Conservation (phyloP, 35 echinoderm and acorn worm species). For the Stichopus chloronotus region DNA sequence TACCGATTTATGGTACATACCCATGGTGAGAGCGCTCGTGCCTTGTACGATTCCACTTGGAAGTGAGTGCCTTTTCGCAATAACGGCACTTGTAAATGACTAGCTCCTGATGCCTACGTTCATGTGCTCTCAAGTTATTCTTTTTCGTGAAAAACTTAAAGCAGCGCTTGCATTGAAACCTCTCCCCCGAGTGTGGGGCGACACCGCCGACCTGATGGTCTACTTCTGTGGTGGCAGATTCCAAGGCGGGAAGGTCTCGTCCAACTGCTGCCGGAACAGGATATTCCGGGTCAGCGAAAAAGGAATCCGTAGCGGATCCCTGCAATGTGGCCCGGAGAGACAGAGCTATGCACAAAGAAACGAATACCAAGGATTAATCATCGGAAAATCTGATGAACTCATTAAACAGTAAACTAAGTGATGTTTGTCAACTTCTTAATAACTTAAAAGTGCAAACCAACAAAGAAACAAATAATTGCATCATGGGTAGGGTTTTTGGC, state of each 20-base stretch:
- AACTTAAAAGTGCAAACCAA: no score
- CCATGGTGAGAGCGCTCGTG: constrained; percentile 63
- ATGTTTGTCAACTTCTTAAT: no score
- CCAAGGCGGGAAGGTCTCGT: neutral
- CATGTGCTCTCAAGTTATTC: constrained; percentile 1
- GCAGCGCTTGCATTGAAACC: neutral
- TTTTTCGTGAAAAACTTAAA: constrained; percentile 13
- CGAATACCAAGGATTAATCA: neutral
- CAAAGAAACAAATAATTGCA: no score
- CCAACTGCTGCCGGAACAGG: neutral
- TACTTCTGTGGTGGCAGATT: neutral
- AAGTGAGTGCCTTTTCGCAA: constrained; percentile 53
- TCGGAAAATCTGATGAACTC: no score
- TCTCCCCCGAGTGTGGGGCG: neutral
- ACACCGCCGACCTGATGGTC: neutral
- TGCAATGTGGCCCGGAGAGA: neutral
- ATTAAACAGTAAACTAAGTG: no score
- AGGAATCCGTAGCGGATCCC: neutral
- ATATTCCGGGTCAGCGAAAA: neutral
- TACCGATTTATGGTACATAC: constrained; percentile 28
- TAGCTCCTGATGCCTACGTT: constrained; percentile 17
- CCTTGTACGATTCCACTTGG: constrained; percentile 44
- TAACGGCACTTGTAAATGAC: constrained; percentile 23
- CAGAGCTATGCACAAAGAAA: neutral
- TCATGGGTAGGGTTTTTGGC: no score